Conservation (phyloP, 2,113 vertebrate genomes). For the Sula dactylatra region DNA sequence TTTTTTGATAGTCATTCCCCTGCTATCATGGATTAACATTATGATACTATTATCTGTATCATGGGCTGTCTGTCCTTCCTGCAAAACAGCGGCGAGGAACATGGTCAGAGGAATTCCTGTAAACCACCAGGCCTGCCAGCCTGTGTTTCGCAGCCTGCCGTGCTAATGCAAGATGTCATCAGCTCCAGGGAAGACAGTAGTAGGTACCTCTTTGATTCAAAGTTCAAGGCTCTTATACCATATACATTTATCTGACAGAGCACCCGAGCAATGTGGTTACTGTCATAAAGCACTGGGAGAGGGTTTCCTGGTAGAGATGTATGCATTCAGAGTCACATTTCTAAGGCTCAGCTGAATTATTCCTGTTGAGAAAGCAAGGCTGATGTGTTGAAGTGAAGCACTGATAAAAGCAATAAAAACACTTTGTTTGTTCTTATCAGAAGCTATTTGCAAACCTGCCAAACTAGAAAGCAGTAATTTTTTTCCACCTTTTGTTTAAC, state of each 20-base stretch:
- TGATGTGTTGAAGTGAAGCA: conserved; percentile 7
- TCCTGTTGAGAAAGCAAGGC: conserved; percentile 38
- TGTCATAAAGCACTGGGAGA: not conserved
- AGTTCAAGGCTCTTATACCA: not conserved
- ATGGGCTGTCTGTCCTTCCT: not conserved
- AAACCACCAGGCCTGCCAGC: not conserved
- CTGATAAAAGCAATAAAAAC: conserved; percentile 18
- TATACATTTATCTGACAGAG: not conserved
- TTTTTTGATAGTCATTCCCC: not conserved
- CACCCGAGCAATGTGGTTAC: not conserved
- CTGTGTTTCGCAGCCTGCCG: not conserved
- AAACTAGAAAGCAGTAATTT: not conserved
- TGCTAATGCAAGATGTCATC: not conserved
- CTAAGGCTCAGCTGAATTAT: conserved; percentile 12
- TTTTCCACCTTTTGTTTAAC: not conserved
- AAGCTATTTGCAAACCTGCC: conserved; percentile 32
- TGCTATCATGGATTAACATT: not conserved
- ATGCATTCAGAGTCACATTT: conserved; percentile 1
- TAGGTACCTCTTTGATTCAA: not conserved
- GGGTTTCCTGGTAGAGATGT: not conserved
- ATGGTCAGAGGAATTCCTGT: not conserved
- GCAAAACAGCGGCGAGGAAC: not conserved
- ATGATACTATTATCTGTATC: not conserved
- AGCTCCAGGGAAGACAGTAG: not conserved
- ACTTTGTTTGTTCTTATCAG: conserved; percentile 17